phyloP scores from a whole-genome alignment of 2,888 invertebrate genomes.

The Meganola albula region DNA sequence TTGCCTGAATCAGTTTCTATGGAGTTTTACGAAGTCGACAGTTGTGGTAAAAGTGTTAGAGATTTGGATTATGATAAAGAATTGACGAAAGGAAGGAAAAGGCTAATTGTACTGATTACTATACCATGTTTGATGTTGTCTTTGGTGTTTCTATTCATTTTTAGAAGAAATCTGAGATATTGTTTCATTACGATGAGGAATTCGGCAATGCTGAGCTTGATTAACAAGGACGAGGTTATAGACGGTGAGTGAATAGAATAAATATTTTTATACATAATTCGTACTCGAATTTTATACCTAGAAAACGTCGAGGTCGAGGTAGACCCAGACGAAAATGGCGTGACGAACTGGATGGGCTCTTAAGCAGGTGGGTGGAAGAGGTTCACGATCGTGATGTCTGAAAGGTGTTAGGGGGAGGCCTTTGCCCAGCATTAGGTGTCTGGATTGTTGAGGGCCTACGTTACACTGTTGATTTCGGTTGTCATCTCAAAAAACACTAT shows the following conservation, averaged over 20 bases:
- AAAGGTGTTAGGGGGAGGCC: no score
- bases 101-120: slow-evolving; percentile 32
- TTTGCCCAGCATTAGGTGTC: no score
- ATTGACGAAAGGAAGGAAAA: slow-evolving; percentile 21
- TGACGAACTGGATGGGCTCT: no score
- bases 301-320: no score
- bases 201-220: slow-evolving; percentile 72
- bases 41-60: slow-evolving; percentile 32
- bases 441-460: no score
- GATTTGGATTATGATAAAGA: slow-evolving; percentile 24
- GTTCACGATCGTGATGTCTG: no score
- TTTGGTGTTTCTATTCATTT: slow-evolving; percentile 33
- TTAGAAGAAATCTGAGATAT: slow-evolving; percentile 76
- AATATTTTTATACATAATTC: no score
- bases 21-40: slow-evolving; percentile 25
- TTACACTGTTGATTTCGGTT: background rate
- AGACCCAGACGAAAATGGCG: no score
- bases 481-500: no score
- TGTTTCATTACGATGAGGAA: slow-evolving; percentile 78
- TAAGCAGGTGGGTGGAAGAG: no score
- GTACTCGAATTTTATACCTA: no score
- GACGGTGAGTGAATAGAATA: slow-evolving; percentile 43
- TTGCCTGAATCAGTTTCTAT: slow-evolving; percentile 31
- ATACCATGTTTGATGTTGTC: slow-evolving; percentile 40
- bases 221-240: slow-evolving; percentile 57